Percentiles rank a stretch among this genome's conserved stretches.
Conservation (phyloP, 2,113 vertebrate species). For the Forbesichthys papilliferus region DNA sequence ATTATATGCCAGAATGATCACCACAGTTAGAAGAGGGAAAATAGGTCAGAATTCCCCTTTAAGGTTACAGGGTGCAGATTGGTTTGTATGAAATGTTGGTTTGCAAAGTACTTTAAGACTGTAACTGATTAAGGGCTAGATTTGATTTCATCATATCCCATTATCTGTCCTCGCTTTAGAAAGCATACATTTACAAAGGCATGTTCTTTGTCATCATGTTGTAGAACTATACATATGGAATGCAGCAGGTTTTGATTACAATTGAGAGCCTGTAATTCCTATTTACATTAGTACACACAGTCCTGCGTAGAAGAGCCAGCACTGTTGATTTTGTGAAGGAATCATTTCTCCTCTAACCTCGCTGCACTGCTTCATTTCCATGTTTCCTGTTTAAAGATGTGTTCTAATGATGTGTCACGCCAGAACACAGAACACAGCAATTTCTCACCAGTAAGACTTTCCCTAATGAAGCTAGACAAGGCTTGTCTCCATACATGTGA, state of each 20-base stretch:
- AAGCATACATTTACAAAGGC: background rate
- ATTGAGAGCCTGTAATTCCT: no score
- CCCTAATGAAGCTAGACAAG: slow-evolving; percentile 16
- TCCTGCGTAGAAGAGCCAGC: background rate
- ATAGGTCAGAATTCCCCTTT: no score
- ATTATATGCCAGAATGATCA: no score
- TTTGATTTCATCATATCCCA: background rate
- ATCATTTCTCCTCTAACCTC: no score
- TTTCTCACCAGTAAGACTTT: slow-evolving; percentile 5
- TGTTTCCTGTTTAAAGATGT: slow-evolving; percentile 12
- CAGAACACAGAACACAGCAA: slow-evolving; percentile 20
- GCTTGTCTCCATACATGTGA: background rate
- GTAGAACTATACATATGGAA: background rate
- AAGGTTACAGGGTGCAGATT: no score
- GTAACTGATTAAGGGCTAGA: no score
- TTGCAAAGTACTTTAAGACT: no score
- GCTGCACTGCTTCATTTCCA: background rate
- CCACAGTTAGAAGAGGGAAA: no score
- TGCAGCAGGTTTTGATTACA: background rate
- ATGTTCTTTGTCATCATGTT: background rate
- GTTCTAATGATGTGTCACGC: slow-evolving; percentile 28
- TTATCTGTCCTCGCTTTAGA: slow-evolving; percentile 10
- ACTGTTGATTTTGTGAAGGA: no score
- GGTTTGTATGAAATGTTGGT: no score
- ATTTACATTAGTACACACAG: background rate